Evolutionary conservation across 1,140 invertebrate species (phyloP).

Genomic region (Penaeus japonicus): DNA sequence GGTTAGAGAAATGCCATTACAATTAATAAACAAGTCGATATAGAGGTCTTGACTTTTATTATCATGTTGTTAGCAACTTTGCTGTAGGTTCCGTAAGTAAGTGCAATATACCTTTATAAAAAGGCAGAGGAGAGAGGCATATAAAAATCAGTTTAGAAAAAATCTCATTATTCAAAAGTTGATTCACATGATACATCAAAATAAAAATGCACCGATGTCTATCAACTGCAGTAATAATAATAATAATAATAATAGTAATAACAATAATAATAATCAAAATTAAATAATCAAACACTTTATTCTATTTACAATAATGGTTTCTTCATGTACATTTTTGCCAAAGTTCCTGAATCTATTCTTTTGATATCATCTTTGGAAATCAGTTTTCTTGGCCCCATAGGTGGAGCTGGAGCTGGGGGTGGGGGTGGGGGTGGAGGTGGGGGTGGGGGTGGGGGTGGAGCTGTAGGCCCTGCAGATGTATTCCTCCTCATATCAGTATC

Average conservation of each 20-base stretch:
- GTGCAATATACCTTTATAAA: no score
- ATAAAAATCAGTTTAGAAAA: no score
- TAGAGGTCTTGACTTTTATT: no score
- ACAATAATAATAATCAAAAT: not conserved
- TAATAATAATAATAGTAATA: not conserved
- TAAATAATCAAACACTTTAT: not conserved
- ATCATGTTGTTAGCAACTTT: no score
- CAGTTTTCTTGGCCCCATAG: not conserved
- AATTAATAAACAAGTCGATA: no score
- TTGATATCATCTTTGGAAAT: slow-evolving; percentile 27
- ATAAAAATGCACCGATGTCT: no score
- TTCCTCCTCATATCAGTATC: not conserved
- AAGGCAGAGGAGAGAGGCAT: no score
- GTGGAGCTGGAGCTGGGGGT: slow-evolving; percentile 24
- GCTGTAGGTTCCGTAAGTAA: no score
- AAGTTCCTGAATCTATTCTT: slow-evolving; percentile 25
- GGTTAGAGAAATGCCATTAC: no score
- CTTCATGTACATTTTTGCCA: slow-evolving; percentile 48
- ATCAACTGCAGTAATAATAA: not conserved
- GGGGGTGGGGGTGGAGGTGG: not conserved
- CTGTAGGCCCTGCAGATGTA: not conserved
- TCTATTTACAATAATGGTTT: not conserved
- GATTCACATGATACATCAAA: no score
- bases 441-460: not conserved
- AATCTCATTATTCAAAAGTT: no score